Base-by-base conservation (phyloP, 2,797 vertebrate species). In the Geotrypetes seraphini region DNA sequence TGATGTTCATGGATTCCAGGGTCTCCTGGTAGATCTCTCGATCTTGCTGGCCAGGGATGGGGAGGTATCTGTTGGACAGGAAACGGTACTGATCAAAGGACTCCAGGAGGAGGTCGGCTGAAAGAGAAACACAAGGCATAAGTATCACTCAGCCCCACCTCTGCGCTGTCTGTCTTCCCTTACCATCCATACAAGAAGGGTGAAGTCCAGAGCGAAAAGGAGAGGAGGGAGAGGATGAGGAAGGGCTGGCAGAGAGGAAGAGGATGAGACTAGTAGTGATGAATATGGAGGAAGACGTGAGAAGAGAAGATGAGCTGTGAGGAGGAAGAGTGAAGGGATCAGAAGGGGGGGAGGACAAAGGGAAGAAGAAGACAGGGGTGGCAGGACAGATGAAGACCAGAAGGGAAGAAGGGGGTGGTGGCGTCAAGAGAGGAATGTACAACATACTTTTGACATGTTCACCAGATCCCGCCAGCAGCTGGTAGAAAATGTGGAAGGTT, bases 401-500 rank as follows among this genome's bases (percentile, higher is more conserved):
- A 3, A 26, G 26, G 4, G 12, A 7, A 19, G 19, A 13, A 14
- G 5, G 15, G 5, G 2, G 8, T 30, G 20, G 36, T 7, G 8
- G 24, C 19, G 1, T 25, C 16, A 18, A n/a, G 31, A n/a, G 17
- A 11, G 12, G 6, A 18, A n/a, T n/a, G 36, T 15, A 21, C 28
- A 32, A 29, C 7, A 16, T 14, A 25, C 11, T n/a, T 2, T 2
- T 6, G 17, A 12, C 3, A 57, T 78, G 63, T 15, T 87, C 83
- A 5, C 85, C 73, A 0, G 88, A 81, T 5, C 91, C 91, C 39
- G 76, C 80, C 29, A 95, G 55, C 46, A 95, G 44, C 75, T 95
- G 91, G 53, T 95, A 95, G 57, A 95, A 95, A 43, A 93, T 73
- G 53, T 95, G 91, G 66, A 95, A 95, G 14, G 90, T 90, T 45